Evolutionary conservation across 2,113 vertebrate genomes (phyloP), one percentile per base, ranked within the genome.

Genomic region (Todiramphus saurophagus): DNA sequence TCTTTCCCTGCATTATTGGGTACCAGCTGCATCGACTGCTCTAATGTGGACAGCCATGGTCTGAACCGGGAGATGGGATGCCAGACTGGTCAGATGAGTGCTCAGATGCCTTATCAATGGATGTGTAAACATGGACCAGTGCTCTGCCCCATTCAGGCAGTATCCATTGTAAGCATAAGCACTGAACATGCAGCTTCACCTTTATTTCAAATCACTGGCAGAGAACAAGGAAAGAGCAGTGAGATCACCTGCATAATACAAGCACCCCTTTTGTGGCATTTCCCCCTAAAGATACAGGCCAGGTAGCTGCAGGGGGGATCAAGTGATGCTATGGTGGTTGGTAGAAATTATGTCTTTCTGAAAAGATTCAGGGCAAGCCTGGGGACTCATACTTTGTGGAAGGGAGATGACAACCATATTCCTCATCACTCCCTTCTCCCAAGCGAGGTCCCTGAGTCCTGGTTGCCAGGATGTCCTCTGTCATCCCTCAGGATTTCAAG

Each of bases 31-130:
- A 85, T 53, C 58, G 31, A 55, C 30, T 62, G 46, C 24, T 62
- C 11, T 87, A 24, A 58, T 1, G 0, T 23, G 51, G 21, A 66
- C 4, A 4, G 31, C 39, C 0, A 0, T 37, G 39, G 21, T n/a
- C 63, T 62, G 41, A 70, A 16, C 8, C 72, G 63, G 33, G 50
- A 77, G 39, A 28, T 28, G 25, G 20, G 63, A 58, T 37, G 21
- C 11, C 46, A 76, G 35, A 66, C 8, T 12, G 14, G 28, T 39
- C 68, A 77, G 44, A 87, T 11, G 30, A 48, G 5, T 35, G 30
- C 37, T 60, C 24, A 64, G 24, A 14, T 46, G 15, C 39, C 17
- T 73, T 77, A 44, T 18, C 15, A 41, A 5, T 27, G 41, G 18
- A 28, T 48, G 15, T 58, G 28, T 53, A 73, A 72, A 62, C 3